These are phyloP conservation scores for Molossus alvarezi DNA, from an alignment of 2,797 vertebrate genomes.

Conservation along the genomic window DNA sequence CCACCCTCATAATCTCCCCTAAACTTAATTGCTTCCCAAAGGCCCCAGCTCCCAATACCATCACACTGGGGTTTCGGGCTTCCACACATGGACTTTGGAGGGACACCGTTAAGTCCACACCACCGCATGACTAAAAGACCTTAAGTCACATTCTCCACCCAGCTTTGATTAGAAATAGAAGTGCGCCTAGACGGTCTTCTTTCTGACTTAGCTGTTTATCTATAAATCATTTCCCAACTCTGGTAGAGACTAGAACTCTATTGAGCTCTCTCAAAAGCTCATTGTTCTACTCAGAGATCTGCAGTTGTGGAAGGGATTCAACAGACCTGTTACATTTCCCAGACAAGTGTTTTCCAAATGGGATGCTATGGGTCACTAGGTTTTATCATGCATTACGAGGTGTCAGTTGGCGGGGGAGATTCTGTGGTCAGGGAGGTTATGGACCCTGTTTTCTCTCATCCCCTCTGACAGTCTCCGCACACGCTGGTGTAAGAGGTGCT, in stretches of 20 bases:
- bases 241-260: not conserved
- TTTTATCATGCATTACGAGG: not conserved
- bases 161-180: not conserved
- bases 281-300: not conserved
- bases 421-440: not conserved
- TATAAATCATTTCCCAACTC: not conserved
- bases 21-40: not conserved
- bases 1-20: not conserved
- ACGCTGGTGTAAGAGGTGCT: not conserved
- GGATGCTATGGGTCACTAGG: not conserved
- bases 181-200: not conserved
- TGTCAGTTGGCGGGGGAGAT: fast-evolving
- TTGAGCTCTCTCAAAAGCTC: not conserved
- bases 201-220: not conserved
- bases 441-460: not conserved
- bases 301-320: not conserved
- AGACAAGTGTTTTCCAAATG: not conserved
- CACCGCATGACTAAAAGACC: not conserved
- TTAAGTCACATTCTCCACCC: not conserved
- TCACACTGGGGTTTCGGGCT: not conserved
- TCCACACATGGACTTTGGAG: not conserved
- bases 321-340: not conserved
- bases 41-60: not conserved
- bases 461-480: not conserved
- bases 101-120: not conserved